Evolutionary conservation across 2,113 vertebrate species (phyloP).

Genomic region (Platycercus adscitus): DNA sequence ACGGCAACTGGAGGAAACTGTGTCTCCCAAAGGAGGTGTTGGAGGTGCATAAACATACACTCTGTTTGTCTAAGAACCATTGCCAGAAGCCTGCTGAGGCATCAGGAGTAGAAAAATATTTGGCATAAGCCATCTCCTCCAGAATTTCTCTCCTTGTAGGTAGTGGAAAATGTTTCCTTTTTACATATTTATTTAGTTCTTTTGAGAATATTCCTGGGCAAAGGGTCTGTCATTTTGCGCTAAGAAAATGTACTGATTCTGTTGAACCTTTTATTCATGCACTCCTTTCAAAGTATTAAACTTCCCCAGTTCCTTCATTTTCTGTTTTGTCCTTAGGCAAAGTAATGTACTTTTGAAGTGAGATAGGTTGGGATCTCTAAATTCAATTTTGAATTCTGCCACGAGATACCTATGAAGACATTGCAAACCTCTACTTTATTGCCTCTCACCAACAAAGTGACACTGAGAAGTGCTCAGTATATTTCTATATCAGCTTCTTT

Average conservation of each 20-base stretch:
- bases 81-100: conserved; percentile 69
- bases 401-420: neutral
- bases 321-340: neutral
- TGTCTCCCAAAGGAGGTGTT: conserved; percentile 51
- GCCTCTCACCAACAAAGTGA: neutral
- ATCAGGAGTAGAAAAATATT: conserved; percentile 69
- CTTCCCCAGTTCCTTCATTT: neutral
- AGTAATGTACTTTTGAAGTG: neutral
- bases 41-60: conserved; percentile 45
- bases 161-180: conserved; percentile 66
- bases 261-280: neutral
- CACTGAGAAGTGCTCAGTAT: neutral
- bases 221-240: neutral
- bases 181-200: conserved; percentile 55
- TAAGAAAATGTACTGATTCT: neutral
- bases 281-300: neutral
- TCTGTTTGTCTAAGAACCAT: conserved; percentile 44
- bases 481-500: neutral
- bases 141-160: conserved; percentile 56
- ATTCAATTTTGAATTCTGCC: neutral
- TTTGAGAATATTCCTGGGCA: conserved; percentile 14
- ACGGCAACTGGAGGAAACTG: conserved; percentile 9
- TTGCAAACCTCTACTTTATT: neutral
- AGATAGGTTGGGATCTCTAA: neutral
- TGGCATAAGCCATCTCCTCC: conserved; percentile 41